Evolutionary conservation across 2,113 vertebrate species (phyloP).

Genomic region (Rhea americana): DNA sequence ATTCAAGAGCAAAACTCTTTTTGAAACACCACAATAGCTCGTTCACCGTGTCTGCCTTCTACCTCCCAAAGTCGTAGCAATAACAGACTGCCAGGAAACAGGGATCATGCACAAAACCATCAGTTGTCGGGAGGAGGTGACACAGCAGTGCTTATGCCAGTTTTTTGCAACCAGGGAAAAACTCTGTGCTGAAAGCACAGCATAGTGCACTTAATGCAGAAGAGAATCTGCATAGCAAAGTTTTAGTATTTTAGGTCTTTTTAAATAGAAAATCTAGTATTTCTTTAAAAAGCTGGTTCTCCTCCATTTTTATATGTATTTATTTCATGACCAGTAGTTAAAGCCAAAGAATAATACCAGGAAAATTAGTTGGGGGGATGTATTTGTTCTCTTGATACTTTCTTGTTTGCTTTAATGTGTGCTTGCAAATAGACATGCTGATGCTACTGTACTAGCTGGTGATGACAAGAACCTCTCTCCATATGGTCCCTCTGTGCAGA

Average conservation of each 20-base stretch:
- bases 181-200: neutral
- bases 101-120: neutral
- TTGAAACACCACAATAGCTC: neutral
- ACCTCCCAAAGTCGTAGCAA: neutral
- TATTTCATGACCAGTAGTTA: neutral
- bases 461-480: neutral
- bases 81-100: neutral
- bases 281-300: neutral
- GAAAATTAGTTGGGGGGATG: neutral
- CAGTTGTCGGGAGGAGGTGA: neutral
- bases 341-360: neutral
- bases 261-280: neutral
- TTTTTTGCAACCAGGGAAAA: neutral
- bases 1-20: neutral
- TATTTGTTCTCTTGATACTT: neutral
- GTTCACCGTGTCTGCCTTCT: neutral
- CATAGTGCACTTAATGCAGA: neutral
- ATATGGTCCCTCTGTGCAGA: slow-evolving; percentile 74
- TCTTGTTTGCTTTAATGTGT: neutral
- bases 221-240: neutral
- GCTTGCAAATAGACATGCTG: neutral
- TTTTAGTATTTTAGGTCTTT: neutral
- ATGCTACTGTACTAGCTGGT: neutral
- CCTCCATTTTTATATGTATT: neutral
- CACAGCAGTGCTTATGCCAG: neutral